A percentile compares a stretch with the other conserved stretches of the same genome.
phyloP scores from a whole-genome alignment of 2,888 invertebrate genomes.

The Rhagophthalmus giganteus region DNA sequence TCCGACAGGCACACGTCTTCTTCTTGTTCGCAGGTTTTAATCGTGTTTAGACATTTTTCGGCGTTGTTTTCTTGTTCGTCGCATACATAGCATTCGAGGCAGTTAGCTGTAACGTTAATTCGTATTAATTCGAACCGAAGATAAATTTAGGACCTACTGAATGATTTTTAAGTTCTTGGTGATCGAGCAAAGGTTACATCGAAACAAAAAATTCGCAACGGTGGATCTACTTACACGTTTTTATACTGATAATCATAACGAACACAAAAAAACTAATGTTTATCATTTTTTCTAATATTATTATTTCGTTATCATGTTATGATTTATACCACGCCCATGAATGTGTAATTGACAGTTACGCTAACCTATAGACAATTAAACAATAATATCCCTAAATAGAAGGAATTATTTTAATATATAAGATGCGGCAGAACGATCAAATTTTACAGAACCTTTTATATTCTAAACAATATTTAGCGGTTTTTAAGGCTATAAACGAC shows the following conservation, averaged over 20 bases:
- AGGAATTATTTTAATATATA: too few relatives aligned
- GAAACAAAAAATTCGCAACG: too few relatives aligned
- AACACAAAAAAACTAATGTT: neutral
- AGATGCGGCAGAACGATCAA: too few relatives aligned
- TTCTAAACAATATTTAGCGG: too few relatives aligned
- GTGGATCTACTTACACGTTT: neutral
- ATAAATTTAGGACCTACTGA: too few relatives aligned
- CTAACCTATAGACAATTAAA: too few relatives aligned
- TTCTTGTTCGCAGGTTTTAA: conserved; percentile 84
- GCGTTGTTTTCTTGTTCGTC: conserved; percentile 88
- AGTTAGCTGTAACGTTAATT: conserved; percentile 57
- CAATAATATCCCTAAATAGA: too few relatives aligned
- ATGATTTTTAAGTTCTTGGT: too few relatives aligned
- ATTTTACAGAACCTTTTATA: too few relatives aligned
- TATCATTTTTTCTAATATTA: neutral
- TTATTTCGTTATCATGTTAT: neutral
- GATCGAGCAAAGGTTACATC: too few relatives aligned
- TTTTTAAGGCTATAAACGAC: too few relatives aligned
- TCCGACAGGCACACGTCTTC: conserved; percentile 87
- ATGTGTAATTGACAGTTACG: neutral
- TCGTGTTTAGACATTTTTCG: conserved; percentile 90
- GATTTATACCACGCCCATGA: neutral
- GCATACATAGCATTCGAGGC: conserved; percentile 93
- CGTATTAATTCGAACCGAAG: too few relatives aligned
- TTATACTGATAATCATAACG: neutral